Evolutionary conservation across 2,888 invertebrate genomes (phyloP).

Genomic region (Stenotaenia linearis): DNA sequence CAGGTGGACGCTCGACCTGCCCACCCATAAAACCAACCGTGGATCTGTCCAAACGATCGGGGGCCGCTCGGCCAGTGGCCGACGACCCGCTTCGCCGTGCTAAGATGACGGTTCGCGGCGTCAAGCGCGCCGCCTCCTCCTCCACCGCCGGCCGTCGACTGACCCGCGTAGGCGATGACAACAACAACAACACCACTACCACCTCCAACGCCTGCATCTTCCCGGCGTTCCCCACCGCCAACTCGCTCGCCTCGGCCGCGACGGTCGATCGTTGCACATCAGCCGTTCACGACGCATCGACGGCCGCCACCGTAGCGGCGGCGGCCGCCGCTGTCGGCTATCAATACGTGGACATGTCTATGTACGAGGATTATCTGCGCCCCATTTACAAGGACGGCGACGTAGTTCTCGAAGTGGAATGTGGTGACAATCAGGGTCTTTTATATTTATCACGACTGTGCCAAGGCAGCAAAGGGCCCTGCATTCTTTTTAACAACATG

Average conservation of each 20-base stretch:
- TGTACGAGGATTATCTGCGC: constrained; percentile 39
- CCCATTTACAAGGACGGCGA: constrained; percentile 41
- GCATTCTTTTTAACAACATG: constrained; percentile 47
- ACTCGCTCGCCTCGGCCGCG: not conserved
- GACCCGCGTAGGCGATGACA: constrained; percentile 13
- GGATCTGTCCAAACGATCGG: constrained; percentile 6
- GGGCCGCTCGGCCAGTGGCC: not conserved
- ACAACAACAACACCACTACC: not conserved
- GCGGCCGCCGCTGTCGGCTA: constrained; percentile 28
- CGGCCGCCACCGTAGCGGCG: not conserved
- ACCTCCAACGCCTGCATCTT: not conserved
- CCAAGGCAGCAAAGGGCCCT: constrained; percentile 51
- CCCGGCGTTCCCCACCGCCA: not conserved
- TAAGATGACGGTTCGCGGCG: not conserved
- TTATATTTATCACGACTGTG: constrained; percentile 47
- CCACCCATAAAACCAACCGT: not conserved
- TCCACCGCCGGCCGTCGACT: not conserved
- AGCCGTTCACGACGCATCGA: constrained; percentile 13
- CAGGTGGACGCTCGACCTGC: not conserved
- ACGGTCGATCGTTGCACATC: not conserved
- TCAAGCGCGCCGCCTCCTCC: not conserved
- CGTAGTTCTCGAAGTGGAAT: constrained; percentile 46
- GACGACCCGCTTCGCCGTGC: not conserved
- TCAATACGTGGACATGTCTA: constrained; percentile 36
- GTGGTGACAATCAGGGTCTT: constrained; percentile 45